Evolutionary conservation across 2,888 invertebrate species (phyloP), one percentile per base, ranked within the genome.

Genomic region (Dasypogon diadema): DNA sequence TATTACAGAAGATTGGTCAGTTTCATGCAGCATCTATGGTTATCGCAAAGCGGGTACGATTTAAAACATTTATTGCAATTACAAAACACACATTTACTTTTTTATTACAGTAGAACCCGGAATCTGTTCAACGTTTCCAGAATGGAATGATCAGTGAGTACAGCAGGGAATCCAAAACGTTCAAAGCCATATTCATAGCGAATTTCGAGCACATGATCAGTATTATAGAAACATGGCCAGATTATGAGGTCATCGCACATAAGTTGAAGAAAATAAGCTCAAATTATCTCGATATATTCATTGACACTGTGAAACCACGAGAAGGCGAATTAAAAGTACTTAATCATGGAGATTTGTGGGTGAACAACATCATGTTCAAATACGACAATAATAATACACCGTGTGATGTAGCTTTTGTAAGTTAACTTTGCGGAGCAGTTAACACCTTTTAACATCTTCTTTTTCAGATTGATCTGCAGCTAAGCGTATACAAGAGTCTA

Each of bases 1-100:
- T 88, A 1, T 81, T 90, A 72, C 84, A 85, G 75, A 88, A 87
- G 78, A 81, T 90, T 76, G 89, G 87, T 1, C 85, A 84, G 78
- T 88, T 88, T 79, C 90, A 90, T 81, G 89, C 88, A 0, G 82
- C 86, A 4, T 89, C 89, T 0, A 86, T 89, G 70, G 87, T 87
- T 37, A 79, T 88, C 56, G 85, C 84, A 22, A 85, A 87, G 80
- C 86, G 87, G 85, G 89, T 89, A 21, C 2, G 16, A 2, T n/a
- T 37, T 16, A 1, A 24, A 10, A 30, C n/a, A 2, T 60, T 18
- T 2, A 42, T 42, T 2, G 42, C n/a, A 42, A 1, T 37, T 8
- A 18, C 10, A 60, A 3, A 16, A 55, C n/a, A n/a, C n/a, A n/a
- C n/a, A n/a, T 21, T 18, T 46, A 26, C 14, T 3, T 78, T 77